Evolutionary conservation across 2,888 invertebrate species (phyloP), one percentile per base, ranked within the genome.

Genomic region (Taenaris catops): DNA sequence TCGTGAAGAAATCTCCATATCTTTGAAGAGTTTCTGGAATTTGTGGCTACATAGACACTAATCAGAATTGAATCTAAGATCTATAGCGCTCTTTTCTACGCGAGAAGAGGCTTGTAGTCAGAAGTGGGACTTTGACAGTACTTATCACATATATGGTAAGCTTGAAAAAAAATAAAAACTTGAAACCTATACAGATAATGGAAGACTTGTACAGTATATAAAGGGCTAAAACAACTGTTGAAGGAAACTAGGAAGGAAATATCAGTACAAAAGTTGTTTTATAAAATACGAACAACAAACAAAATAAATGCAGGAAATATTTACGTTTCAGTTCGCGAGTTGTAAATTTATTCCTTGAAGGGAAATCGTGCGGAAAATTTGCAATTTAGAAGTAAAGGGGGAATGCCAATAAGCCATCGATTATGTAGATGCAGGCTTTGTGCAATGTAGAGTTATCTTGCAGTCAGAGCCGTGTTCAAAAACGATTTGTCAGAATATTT

Each of bases 361-460:
- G 64, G 74, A 81, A 83, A 83, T 86, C 83, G 84, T 76, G 83
- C 68, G 78, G 81, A 86, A 86, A 84, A 86, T 86, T 84, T 81
- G 83, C 84, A 83, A 81, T 86, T 86, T 84, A 76, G 75, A 79
- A 83, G 80, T 81, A 80, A 80, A 75, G 72, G 73, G 78, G 80
- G 83, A 80, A 80, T 68, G 69, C 68, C 83, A 81, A 81, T 84
- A 84, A 79, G 78, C 76, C 74, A 79, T 83, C 83, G 83, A 81
- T 84, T 83, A 84, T 84, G 81, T 65, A 81, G 79, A 83, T 83
- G 76, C 80, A 78, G 68, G 61, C 73, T 73, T 81, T 80, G 78
- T 78, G 70, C 70, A 64, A 59, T 74, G 72, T 69, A 65, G 61
- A 67, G 76, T 78, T 81, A 80, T 83, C 81, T 79, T 71, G 68